phyloP scores from a whole-genome alignment of 1,140 invertebrate genomes.

The Octopus sinensis region DNA sequence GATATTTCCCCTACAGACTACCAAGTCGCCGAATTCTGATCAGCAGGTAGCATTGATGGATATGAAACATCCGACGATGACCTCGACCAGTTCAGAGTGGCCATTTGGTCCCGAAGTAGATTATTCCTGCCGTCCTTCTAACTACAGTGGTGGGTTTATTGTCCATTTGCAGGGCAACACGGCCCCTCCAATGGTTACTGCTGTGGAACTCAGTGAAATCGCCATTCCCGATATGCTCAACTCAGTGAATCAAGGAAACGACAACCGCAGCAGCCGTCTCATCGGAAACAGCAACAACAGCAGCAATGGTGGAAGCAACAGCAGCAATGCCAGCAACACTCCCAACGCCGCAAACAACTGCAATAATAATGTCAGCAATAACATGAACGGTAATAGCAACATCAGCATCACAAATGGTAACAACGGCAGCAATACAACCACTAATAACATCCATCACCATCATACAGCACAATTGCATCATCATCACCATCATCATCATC shows the following conservation, averaged over 20 bases:
- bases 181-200: not conserved
- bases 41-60: not conserved
- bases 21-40: not conserved
- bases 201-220: not conserved
- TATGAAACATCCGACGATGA: not conserved
- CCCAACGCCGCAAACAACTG: not conserved
- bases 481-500: not conserved
- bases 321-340: not conserved
- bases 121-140: not conserved
- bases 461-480: not conserved
- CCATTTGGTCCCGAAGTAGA: not conserved
- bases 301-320: too few relatives aligned
- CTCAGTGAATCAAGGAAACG: not conserved
- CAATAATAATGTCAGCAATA: not conserved
- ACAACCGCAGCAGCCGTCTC: too few relatives aligned
- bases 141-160: not conserved
- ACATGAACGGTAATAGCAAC: not conserved
- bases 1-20: not conserved
- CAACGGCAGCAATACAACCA: not conserved
- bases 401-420: slow-evolving; percentile 12
- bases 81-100: not conserved
- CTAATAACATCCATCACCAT: not conserved
- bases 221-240: not conserved
- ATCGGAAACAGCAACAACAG: too few relatives aligned
- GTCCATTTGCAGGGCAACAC: not conserved